Conservation (phyloP, 2,888 invertebrate genomes). For the Trisateles emortualis region DNA sequence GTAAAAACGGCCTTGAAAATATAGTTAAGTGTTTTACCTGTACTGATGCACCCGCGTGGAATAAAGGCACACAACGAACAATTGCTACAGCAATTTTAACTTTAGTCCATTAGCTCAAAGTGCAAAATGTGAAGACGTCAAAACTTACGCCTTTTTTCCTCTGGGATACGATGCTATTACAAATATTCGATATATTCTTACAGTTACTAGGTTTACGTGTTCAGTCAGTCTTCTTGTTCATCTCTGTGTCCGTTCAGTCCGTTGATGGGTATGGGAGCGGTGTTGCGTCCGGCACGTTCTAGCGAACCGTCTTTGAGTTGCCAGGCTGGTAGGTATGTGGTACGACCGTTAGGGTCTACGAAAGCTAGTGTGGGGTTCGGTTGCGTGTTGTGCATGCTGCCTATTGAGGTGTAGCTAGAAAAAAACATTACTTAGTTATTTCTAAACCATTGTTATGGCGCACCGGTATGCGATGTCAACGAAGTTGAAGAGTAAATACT, state of each 20-base stretch:
- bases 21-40: too few species aligned
- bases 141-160: too few species aligned
- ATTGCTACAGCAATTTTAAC: too few species aligned
- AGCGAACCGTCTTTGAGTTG: slow-evolving; percentile 84
- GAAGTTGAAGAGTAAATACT: too few species aligned
- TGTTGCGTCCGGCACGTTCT: slow-evolving; percentile 88
- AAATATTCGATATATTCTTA: slow-evolving; percentile 1
- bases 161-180: neutral
- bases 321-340: slow-evolving; percentile 91
- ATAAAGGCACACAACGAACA: too few species aligned
- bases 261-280: slow-evolving; percentile 35
- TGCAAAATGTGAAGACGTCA: too few species aligned
- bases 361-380: slow-evolving; percentile 91
- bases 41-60: too few species aligned
- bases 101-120: too few species aligned
- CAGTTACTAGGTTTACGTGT: neutral
- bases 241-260: slow-evolving; percentile 30
- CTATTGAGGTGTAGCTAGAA: slow-evolving; percentile 96
- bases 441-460: too few species aligned
- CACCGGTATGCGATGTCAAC: too few species aligned
- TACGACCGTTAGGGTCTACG: slow-evolving; percentile 75
- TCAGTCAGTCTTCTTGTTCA: neutral
- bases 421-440: too few species aligned
- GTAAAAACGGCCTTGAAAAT: too few species aligned
- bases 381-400: slow-evolving; percentile 92